Conservation (phyloP, 2,888 invertebrate genomes). For the Cantharis flavilabris region DNA sequence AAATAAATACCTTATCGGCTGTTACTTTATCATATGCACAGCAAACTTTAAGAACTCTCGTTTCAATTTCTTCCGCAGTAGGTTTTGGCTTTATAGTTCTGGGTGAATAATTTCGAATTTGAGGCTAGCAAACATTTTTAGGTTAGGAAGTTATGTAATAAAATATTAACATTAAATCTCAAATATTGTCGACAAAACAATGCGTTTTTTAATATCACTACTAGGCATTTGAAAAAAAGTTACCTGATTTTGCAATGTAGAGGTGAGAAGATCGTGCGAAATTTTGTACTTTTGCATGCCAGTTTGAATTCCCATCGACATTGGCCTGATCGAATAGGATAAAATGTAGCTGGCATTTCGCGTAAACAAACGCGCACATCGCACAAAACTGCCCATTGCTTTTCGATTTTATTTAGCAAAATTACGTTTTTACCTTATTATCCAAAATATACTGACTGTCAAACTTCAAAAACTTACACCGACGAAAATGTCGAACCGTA, state of each 20-base stretch:
- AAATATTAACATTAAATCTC: neutral
- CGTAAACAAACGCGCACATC: neutral
- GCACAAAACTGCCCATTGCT: neutral
- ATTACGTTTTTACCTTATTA: neutral
- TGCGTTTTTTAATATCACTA: neutral
- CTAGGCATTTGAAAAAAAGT: neutral
- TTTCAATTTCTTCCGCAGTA: slow-evolving; percentile 69
- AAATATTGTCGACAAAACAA: neutral
- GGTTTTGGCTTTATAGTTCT: slow-evolving; percentile 58
- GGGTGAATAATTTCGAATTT: slow-evolving; percentile 47
- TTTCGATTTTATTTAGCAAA: neutral
- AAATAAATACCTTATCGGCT: slow-evolving; percentile 75
- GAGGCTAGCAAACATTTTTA: slow-evolving; percentile 31
- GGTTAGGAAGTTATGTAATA: slow-evolving; percentile 30
- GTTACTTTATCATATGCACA: slow-evolving; percentile 88
- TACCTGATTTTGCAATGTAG: neutral
- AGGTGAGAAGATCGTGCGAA: neutral
- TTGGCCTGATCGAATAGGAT: neutral
- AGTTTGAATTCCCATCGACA: neutral
- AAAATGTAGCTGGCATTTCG: neutral
- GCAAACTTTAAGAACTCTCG: slow-evolving; percentile 86
- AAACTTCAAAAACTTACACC: neutral
- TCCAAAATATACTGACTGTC: neutral
- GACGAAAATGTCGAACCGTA: neutral
- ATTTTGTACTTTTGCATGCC: neutral